Conservation (phyloP, 1,140 invertebrate genomes). For the Apolygus lucorum region DNA sequence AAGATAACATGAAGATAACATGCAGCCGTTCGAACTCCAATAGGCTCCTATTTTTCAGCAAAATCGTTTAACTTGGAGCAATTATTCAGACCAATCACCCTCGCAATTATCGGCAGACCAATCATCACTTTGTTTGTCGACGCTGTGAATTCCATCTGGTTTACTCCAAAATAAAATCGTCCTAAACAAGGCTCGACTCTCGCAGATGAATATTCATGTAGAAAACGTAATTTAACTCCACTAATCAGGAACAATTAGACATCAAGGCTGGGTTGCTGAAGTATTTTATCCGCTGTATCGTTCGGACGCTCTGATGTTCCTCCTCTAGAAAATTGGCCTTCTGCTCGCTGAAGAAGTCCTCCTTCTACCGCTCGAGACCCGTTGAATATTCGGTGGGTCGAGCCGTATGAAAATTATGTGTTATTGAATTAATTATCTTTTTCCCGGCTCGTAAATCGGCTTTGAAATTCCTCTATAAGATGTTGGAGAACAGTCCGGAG, state of each 20-base stretch:
- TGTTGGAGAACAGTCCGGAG: too few species aligned
- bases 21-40: too few species aligned
- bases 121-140: too few species aligned
- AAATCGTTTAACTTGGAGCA: too few species aligned
- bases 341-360: too few species aligned
- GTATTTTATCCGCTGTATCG: not conserved
- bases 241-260: not conserved
- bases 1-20: too few species aligned
- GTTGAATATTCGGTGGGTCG: not conserved
- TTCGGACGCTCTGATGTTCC: not conserved
- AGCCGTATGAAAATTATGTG: not conserved
- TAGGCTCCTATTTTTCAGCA: too few species aligned
- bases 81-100: too few species aligned
- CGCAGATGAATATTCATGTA: not conserved
- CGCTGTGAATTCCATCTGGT: too few species aligned
- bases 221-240: not conserved
- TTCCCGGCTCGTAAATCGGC: not conserved
- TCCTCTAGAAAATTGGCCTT: not conserved
- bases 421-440: not conserved
- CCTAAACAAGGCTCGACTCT: too few species aligned
- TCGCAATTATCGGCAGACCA: too few species aligned
- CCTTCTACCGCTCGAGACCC: not conserved
- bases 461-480: not conserved
- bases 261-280: not conserved
- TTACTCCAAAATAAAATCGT: too few species aligned